These are phyloP conservation scores for Eledona agricola DNA, from an alignment of 2,888 invertebrate genomes.

Conservation along the genomic window DNA sequence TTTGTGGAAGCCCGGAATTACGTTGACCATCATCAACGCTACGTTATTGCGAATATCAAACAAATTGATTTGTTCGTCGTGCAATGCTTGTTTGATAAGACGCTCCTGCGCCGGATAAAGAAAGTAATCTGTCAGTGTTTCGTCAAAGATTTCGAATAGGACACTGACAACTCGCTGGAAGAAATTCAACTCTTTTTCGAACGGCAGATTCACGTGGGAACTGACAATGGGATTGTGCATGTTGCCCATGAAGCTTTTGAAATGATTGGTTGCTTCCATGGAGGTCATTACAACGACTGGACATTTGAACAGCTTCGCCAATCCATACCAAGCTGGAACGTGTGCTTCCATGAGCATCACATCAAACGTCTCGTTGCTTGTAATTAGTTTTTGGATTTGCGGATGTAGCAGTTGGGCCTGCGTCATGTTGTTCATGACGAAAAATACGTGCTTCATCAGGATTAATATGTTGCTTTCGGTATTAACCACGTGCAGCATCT, in stretches of 20 bases:
- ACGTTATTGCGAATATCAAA: constrained; percentile 13
- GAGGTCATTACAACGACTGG: constrained; percentile 50
- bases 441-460: constrained; percentile 21
- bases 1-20: constrained; percentile 42
- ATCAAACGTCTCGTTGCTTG: constrained; percentile 46
- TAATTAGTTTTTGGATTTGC: constrained; percentile 44
- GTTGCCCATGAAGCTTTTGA: constrained; percentile 46
- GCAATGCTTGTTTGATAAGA: constrained; percentile 8
- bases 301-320: constrained; percentile 45
- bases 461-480: constrained; percentile 26
- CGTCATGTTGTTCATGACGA: constrained; percentile 26
- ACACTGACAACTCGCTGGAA: constrained; percentile 39
- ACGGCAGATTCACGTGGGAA: constrained; percentile 45
- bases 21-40: constrained; percentile 39
- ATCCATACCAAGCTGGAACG: constrained; percentile 42
- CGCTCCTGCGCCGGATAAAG: constrained; percentile 6
- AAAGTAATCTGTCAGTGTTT: constrained; percentile 6
- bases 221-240: constrained; percentile 48
- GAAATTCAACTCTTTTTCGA: constrained; percentile 40
- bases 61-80: constrained; percentile 9
- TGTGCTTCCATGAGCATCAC: constrained; percentile 46
- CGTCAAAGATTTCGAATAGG: constrained; percentile 22
- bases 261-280: constrained; percentile 39
- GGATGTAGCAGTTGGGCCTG: constrained; percentile 32
- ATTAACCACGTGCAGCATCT: constrained; percentile 22